These are phyloP conservation scores for Miniopterus natalensis DNA, from an alignment of 2,113 vertebrate species.

Conservation along the genomic window DNA sequence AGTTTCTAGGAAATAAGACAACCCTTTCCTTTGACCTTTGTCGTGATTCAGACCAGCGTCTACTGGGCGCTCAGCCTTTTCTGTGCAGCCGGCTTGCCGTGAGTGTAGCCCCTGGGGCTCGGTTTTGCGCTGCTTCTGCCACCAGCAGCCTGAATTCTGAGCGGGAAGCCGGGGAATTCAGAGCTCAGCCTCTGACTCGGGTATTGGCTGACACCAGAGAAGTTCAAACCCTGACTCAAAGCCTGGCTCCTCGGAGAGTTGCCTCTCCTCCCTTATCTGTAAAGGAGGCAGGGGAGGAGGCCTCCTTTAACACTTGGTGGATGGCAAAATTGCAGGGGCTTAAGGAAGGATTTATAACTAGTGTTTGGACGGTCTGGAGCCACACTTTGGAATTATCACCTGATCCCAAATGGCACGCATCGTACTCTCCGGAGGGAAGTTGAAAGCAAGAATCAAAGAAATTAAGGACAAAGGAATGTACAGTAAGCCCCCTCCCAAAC, in stretches of 20 bases:
- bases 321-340: constrained; percentile 55
- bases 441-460: constrained; percentile 60
- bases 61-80: neutral
- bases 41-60: neutral
- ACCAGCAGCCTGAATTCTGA: neutral
- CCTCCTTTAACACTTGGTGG: neutral
- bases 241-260: constrained; percentile 23
- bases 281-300: neutral
- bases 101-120: neutral
- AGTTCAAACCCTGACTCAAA: constrained; percentile 60
- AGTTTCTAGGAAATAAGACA: constrained; percentile 86
- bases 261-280: constrained; percentile 47
- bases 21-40: constrained; percentile 76
- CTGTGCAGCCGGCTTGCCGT: neutral
- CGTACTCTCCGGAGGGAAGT: neutral
- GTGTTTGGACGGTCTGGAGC: constrained; percentile 51
- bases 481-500: neutral
- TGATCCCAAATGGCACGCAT: neutral
- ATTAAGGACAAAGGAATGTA: constrained; percentile 44
- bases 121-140: neutral
- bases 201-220: neutral
- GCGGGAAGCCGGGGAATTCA: neutral
- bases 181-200: neutral
- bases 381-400: constrained; percentile 35
- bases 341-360: constrained; percentile 37